A percentile compares a stretch with the other conserved stretches of the same genome.
These are phyloP conservation scores for Porites lutea DNA, from an alignment of 64 coral and sea anemone genomes.

Conservation along the genomic window DNA sequence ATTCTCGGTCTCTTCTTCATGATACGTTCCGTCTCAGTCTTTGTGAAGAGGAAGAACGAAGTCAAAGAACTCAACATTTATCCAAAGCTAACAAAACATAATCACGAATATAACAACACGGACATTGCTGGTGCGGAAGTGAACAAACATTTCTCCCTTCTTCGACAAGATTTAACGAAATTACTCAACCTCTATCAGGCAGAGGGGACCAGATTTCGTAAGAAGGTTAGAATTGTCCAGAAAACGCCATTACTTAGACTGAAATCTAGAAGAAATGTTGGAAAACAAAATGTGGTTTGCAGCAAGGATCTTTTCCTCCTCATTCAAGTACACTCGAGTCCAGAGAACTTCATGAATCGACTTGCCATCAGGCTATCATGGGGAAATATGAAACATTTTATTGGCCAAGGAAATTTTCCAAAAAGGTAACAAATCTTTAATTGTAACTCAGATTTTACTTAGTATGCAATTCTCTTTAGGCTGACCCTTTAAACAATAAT, in stretches of 20 bases:
- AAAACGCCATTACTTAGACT: not conserved
- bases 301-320: not conserved
- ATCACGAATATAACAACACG: too few relatives aligned
- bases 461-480: too few relatives aligned
- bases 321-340: constrained; percentile 20
- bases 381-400: constrained; percentile 1
- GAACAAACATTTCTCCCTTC: not conserved
- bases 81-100: not conserved
- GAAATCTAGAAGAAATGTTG: not conserved
- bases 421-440: not conserved
- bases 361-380: not conserved
- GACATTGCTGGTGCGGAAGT: not conserved
- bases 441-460: too few relatives aligned
- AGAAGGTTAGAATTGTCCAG: not conserved
- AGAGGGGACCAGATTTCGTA: not conserved
- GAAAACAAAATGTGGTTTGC: not conserved
- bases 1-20: too few relatives aligned
- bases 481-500: too few relatives aligned
- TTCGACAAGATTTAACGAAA: not conserved
- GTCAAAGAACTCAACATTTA: not conserved
- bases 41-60: not conserved
- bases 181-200: not conserved
- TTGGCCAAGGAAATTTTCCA: not conserved
- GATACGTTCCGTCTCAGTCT: too few relatives aligned
- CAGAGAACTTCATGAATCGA: constrained; percentile 24